phyloP scores from a whole-genome alignment of 92 coral and sea anemone species.

The Muricea muricata region DNA sequence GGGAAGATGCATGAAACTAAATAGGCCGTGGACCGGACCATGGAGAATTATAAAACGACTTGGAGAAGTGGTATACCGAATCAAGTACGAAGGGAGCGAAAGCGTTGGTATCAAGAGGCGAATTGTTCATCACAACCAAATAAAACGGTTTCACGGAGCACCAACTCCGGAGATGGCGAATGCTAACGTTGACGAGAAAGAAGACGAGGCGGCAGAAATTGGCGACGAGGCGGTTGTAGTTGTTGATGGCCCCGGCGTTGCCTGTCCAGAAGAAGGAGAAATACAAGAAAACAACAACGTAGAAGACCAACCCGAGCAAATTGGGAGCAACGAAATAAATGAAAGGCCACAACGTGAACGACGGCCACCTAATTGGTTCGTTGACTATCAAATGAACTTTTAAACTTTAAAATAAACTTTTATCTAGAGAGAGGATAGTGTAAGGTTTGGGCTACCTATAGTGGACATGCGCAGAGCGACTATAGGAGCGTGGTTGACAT shows the following conservation, averaged over 20 bases:
- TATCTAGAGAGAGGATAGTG: neutral
- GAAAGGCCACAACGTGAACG: slow-evolving; percentile 8
- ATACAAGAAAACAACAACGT: too few species aligned
- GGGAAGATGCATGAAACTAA: slow-evolving; percentile 32
- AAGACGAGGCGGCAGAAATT: neutral
- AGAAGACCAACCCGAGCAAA: neutral
- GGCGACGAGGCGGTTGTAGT: neutral
- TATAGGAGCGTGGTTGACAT: too few species aligned
- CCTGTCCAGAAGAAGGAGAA: too few species aligned
- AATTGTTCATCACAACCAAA: slow-evolving; percentile 49
- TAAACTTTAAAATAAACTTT: neutral
- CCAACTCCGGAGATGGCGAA: too few species aligned
- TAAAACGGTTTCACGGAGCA: too few species aligned
- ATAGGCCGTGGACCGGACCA: slow-evolving; percentile 27
- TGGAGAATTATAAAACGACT: slow-evolving; percentile 21
- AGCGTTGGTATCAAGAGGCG: slow-evolving; percentile 38
- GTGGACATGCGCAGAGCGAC: neutral
- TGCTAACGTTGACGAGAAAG: too few species aligned
- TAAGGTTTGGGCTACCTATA: neutral
- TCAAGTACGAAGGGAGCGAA: neutral
- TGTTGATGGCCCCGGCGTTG: neutral
- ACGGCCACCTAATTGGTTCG: neutral
- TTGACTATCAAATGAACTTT: neutral
- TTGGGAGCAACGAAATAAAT: neutral
- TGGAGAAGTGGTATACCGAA: slow-evolving; percentile 19